Evolutionary conservation across 2,113 vertebrate species (phyloP).

Genomic region (Dendropsophus ebraccatus): DNA sequence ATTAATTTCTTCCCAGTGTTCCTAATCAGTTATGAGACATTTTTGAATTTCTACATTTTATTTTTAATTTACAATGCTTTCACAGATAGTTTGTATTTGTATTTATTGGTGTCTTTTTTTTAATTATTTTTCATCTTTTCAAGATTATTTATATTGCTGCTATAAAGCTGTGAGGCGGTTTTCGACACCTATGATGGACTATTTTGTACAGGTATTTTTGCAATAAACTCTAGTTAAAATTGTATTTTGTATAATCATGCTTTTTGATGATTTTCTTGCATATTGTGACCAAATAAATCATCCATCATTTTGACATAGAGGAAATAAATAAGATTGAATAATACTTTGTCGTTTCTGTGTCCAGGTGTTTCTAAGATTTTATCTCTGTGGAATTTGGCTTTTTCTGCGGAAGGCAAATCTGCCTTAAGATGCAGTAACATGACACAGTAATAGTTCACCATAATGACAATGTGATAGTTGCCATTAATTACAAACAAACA

Average conservation of each 20-base stretch:
- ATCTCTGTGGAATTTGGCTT: constrained; percentile 41
- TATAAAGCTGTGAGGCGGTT: not conserved
- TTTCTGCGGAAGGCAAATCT: constrained; percentile 54
- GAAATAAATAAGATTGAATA: constrained; percentile 56
- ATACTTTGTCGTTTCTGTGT: constrained; percentile 37
- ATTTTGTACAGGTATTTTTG: not conserved
- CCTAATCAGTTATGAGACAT: not conserved
- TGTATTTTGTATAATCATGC: constrained; percentile 7
- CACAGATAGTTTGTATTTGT: not conserved
- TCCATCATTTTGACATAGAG: not conserved
- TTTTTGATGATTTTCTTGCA: constrained; percentile 6
- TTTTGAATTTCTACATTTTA: not conserved
- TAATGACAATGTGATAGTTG: not conserved
- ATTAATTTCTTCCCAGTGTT: not conserved
- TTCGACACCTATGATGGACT: not conserved
- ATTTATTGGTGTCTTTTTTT: not conserved
- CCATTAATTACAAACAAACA: constrained; percentile 14
- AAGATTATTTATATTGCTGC: not conserved
- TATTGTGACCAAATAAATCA: not conserved
- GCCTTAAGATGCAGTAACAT: constrained; percentile 43
- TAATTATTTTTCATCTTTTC: no score
- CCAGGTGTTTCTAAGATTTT: constrained; percentile 33
- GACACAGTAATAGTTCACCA: constrained; percentile 15
- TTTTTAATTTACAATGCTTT: not conserved
- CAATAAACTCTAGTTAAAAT: constrained; percentile 1